A percentile compares a stretch with the other conserved stretches of the same genome.
These are phyloP conservation scores for Cyprinodon diabolis DNA, from an alignment of 2,797 vertebrate genomes.

Conservation along the genomic window DNA sequence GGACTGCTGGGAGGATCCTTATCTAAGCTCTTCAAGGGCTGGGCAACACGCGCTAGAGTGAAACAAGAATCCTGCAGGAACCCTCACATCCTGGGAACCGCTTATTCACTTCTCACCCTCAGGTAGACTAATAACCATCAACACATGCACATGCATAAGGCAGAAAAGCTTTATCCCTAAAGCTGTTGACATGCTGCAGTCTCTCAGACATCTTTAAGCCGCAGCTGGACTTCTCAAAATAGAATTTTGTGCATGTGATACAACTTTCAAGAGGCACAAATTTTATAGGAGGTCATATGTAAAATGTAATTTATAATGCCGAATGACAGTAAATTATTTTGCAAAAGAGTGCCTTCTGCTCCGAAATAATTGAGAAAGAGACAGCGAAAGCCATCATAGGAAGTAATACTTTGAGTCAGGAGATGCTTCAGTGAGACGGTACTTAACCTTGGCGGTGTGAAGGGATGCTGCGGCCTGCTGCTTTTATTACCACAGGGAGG, in stretches of 20 bases:
- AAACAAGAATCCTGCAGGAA: too few species aligned
- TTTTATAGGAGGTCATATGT: slow-evolving; percentile 1
- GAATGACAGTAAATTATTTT: slow-evolving; percentile 25
- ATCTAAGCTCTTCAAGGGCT: too few species aligned
- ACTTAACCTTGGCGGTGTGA: slow-evolving; percentile 48
- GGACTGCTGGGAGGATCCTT: too few species aligned
- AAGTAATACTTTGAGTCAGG: slow-evolving; percentile 9
- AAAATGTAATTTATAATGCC: slow-evolving; percentile 8
- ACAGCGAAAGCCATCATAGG: background rate
- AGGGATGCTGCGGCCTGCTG: slow-evolving; percentile 32
- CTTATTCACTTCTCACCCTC: background rate
- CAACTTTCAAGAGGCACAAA: slow-evolving; percentile 5
- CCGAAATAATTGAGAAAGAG: slow-evolving; percentile 10
- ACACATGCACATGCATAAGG: background rate
- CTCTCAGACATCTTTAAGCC: background rate
- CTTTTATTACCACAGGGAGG: slow-evolving; percentile 21
- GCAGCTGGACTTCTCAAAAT: background rate
- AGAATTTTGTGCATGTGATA: background rate
- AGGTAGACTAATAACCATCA: background rate
- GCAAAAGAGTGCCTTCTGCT: slow-evolving; percentile 9
- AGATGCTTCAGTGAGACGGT: slow-evolving; percentile 1
- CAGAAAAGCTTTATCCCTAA: background rate
- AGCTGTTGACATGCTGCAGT: background rate
- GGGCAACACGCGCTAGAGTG: too few species aligned
- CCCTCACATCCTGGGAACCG: too few species aligned